Percentiles rank a stretch among this genome's conserved stretches.
These are phyloP conservation scores for Macrostomum cliftonense DNA, from an alignment of 2,888 invertebrate genomes.

Conservation along the genomic window DNA sequence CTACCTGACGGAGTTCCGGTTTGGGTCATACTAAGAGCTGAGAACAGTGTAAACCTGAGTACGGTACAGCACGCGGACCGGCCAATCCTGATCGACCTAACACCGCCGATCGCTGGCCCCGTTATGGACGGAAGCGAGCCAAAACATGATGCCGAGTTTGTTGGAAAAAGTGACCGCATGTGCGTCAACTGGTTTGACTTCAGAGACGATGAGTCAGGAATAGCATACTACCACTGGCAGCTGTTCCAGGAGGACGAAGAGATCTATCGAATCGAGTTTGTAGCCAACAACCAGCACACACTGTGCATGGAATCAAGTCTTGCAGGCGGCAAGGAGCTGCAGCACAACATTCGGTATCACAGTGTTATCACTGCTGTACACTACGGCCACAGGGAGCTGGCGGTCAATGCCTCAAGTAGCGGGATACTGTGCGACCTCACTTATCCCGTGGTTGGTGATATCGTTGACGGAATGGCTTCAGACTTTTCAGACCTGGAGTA, in stretches of 20 bases:
- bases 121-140: conserved; percentile 18
- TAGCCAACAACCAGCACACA: not conserved
- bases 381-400: conserved; percentile 17
- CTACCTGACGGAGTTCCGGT: conserved; percentile 20
- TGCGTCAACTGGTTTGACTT: conserved; percentile 20
- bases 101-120: conserved; percentile 17
- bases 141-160: not conserved
- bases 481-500: conserved; percentile 15
- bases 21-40: conserved; percentile 19
- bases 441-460: conserved; percentile 15
- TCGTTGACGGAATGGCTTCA: conserved; percentile 15
- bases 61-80: conserved; percentile 15
- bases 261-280: not conserved
- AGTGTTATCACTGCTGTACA: conserved; percentile 15
- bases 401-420: conserved; percentile 15
- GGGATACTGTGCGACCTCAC: conserved; percentile 19
- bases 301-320: not conserved
- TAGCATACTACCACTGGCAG: conserved; percentile 11
- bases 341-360: not conserved
- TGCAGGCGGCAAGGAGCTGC: not conserved
- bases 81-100: conserved; percentile 19
- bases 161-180: conserved; percentile 16
- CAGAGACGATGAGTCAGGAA: conserved; percentile 19
- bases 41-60: conserved; percentile 20
- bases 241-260: too few species aligned